Evolutionary conservation across 2,888 invertebrate genomes (phyloP).

Genomic region (Aporophyla lueneburgensis): DNA sequence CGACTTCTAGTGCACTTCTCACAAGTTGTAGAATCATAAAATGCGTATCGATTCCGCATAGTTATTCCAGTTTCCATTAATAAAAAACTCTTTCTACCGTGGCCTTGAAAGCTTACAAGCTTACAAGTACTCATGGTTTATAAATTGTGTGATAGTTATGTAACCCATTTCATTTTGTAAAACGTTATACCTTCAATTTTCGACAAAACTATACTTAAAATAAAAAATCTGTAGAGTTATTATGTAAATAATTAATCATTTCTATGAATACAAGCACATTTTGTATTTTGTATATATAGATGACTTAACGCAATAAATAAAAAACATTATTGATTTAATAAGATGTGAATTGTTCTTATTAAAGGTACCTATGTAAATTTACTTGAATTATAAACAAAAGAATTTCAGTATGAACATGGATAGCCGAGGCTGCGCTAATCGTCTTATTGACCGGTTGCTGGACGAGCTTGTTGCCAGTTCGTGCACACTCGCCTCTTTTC

Average conservation of each 20-base stretch:
- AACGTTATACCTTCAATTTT: not conserved
- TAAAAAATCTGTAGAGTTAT: not conserved
- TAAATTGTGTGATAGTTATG: not conserved
- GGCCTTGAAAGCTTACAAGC: slow-evolving; percentile 53
- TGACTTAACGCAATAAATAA: not conserved
- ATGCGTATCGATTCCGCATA: slow-evolving; percentile 23
- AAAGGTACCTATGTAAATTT: slow-evolving; percentile 50
- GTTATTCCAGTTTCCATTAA: not conserved
- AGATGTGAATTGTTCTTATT: slow-evolving; percentile 26
- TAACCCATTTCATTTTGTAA: not conserved
- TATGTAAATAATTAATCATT: not conserved
- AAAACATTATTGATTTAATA: slow-evolving; percentile 7
- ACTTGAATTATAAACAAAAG: slow-evolving; percentile 77
- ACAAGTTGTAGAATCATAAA: slow-evolving; percentile 18
- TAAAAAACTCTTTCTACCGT: slow-evolving; percentile 31
- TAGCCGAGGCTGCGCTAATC: slow-evolving; percentile 86
- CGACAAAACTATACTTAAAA: not conserved
- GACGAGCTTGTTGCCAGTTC: slow-evolving; percentile 89
- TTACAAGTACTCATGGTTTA: slow-evolving; percentile 13
- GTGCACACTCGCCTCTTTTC: slow-evolving; percentile 86
- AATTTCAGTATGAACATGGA: slow-evolving; percentile 78
- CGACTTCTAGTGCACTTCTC: not conserved
- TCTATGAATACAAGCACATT: not conserved
- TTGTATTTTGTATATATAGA: not conserved
- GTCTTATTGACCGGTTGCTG: slow-evolving; percentile 90